phyloP scores from a whole-genome alignment of 2,888 invertebrate species.

The Folsomia manolachei region DNA sequence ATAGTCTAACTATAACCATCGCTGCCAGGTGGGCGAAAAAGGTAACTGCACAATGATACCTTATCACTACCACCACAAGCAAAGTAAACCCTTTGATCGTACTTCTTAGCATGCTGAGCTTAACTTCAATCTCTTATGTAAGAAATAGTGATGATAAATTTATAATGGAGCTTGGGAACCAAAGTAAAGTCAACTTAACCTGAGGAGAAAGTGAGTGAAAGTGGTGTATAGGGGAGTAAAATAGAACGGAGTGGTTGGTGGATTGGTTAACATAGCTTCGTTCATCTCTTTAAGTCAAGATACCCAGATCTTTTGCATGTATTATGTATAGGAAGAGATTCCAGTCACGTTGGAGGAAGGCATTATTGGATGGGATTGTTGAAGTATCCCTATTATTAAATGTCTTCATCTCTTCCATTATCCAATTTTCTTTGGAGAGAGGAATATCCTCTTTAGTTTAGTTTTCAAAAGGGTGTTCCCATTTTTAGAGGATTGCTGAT shows the following conservation, averaged over 20 bases:
- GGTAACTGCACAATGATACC: no score
- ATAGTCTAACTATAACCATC: no score
- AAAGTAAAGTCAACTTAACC: no score
- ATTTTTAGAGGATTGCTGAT: no score
- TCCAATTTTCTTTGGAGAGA: slow-evolving; percentile 11
- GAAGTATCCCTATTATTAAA: slow-evolving; percentile 9
- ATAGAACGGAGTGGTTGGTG: not conserved
- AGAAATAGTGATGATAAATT: no score
- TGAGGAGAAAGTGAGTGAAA: not conserved
- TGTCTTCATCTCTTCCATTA: slow-evolving; percentile 19
- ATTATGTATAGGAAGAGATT: slow-evolving; percentile 7
- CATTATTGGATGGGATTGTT: slow-evolving; percentile 17
- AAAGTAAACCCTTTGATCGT: no score
- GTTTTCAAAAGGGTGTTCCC: not conserved
- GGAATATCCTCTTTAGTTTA: slow-evolving; percentile 13
- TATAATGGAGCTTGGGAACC: not conserved
- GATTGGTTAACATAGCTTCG: no score
- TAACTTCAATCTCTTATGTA: no score
- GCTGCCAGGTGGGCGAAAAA: no score
- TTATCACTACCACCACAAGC: no score
- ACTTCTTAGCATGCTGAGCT: no score
- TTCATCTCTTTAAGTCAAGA: not conserved
- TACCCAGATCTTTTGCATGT: slow-evolving; percentile 8
- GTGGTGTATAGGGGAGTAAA: not conserved
- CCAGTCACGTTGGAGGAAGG: slow-evolving; percentile 8